These are phyloP conservation scores for Galeopterus variegatus DNA, from an alignment of 2,113 vertebrate genomes.

Conservation along the genomic window DNA sequence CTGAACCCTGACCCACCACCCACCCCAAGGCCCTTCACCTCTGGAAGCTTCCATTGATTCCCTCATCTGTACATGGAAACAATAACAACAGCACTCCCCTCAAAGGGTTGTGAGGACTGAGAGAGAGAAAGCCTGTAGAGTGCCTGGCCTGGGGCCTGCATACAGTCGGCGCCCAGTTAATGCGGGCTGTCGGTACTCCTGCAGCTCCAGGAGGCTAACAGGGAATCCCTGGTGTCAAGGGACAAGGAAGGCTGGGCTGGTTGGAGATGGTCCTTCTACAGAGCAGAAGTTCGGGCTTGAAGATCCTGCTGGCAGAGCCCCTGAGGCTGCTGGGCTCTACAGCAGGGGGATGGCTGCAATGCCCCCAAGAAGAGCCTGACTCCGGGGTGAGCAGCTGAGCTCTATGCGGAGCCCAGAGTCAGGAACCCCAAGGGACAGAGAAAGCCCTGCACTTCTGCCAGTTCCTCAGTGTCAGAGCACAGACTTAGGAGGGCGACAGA, in stretches of 20 bases:
- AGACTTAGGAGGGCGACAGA: not conserved
- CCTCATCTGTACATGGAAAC: not conserved
- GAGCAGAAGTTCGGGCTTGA: not conserved
- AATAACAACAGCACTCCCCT: no score
- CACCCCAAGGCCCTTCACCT: not conserved
- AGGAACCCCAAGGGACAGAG: not conserved
- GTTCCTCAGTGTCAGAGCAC: not conserved
- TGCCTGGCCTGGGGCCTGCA: not conserved
- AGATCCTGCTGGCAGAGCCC: not conserved
- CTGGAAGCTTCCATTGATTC: not conserved
- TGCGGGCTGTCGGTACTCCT: not conserved
- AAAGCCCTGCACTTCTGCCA: not conserved
- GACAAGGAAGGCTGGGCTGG: not conserved
- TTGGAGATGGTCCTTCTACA: not conserved
- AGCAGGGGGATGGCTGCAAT: not conserved
- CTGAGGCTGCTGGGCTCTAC: not conserved
- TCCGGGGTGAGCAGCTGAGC: not conserved
- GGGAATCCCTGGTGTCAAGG: not conserved
- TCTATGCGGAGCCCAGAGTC: not conserved
- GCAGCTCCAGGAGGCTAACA: not conserved
- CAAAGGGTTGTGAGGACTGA: not conserved
- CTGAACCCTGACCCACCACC: not conserved
- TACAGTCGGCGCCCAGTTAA: not conserved
- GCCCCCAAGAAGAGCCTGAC: not conserved
- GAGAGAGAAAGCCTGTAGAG: not conserved